Percentiles rank a stretch among this genome's conserved stretches.
Conservation (phyloP, 2,113 vertebrate genomes). For the Tachycineta bicolor region DNA sequence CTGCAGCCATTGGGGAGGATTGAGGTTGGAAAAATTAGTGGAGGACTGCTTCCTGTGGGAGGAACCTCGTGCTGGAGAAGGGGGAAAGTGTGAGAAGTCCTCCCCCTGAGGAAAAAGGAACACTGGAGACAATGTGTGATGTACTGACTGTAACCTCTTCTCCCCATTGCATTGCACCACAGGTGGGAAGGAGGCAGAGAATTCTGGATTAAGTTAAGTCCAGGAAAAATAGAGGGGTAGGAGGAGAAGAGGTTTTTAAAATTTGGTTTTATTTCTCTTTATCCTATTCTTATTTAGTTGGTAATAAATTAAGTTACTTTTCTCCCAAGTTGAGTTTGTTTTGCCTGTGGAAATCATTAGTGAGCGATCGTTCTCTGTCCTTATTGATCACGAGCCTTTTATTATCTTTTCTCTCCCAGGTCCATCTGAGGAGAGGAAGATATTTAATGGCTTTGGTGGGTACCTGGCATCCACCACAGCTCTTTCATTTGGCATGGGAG, state of each 20-base stretch:
- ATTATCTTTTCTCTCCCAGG: not conserved
- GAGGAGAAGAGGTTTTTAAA: not conserved
- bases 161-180: no score
- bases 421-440: not conserved
- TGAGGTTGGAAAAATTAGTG: not conserved
- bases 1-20: not conserved
- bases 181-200: not conserved
- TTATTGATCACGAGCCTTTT: not conserved
- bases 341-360: not conserved
- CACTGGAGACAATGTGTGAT: not conserved
- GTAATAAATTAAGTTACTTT: not conserved
- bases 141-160: not conserved
- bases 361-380: not conserved
- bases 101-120: not conserved
- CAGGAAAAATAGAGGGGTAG: not conserved
- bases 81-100: not conserved
- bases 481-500: not conserved
- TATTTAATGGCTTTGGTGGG: not conserved
- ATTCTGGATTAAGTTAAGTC: not conserved
- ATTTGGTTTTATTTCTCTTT: not conserved
- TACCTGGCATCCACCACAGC: not conserved
- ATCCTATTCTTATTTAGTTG: not conserved
- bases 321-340: not conserved
- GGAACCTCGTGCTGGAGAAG: not conserved
- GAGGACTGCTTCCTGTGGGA: not conserved